Evolutionary conservation across 2,888 invertebrate species (phyloP).

Genomic region (Lasioglossum pauxillum): DNA sequence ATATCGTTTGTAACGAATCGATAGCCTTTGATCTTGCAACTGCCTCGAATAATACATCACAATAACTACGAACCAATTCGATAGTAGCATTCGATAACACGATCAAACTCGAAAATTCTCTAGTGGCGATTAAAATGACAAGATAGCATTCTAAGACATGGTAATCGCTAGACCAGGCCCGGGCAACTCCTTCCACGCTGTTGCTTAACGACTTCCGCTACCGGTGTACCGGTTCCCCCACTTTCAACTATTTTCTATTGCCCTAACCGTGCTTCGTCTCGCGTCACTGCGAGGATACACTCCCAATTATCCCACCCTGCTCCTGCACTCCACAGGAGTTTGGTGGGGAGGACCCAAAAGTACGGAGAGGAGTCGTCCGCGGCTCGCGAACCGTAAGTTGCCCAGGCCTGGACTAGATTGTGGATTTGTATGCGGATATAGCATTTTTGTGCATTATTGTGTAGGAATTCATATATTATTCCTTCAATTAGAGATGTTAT

Average conservation of each 20-base stretch:
- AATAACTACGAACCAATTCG: constrained; percentile 34
- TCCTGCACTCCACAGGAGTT: too few species aligned
- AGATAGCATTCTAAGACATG: constrained; percentile 10
- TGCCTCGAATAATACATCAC: neutral
- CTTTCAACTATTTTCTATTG: too few species aligned
- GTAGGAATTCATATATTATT: neutral
- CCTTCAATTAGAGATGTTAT: neutral
- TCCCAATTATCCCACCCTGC: too few species aligned
- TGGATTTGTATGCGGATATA: neutral
- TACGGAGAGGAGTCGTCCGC: too few species aligned
- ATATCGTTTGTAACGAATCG: neutral
- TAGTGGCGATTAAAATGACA: neutral
- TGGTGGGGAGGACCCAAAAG: too few species aligned
- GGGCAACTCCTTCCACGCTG: too few species aligned
- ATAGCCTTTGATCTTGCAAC: constrained; percentile 7
- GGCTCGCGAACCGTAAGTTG: too few species aligned
- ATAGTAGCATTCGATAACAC: neutral
- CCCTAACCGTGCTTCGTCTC: too few species aligned
- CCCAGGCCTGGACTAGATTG: neutral
- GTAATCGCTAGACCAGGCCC: neutral
- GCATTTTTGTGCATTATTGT: neutral
- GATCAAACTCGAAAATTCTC: constrained; percentile 8
- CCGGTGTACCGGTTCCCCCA: too few species aligned
- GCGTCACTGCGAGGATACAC: too few species aligned
- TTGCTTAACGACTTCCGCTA: too few species aligned